Conservation (phyloP, 2,113 vertebrate genomes). For the Pituophis catenifer region DNA sequence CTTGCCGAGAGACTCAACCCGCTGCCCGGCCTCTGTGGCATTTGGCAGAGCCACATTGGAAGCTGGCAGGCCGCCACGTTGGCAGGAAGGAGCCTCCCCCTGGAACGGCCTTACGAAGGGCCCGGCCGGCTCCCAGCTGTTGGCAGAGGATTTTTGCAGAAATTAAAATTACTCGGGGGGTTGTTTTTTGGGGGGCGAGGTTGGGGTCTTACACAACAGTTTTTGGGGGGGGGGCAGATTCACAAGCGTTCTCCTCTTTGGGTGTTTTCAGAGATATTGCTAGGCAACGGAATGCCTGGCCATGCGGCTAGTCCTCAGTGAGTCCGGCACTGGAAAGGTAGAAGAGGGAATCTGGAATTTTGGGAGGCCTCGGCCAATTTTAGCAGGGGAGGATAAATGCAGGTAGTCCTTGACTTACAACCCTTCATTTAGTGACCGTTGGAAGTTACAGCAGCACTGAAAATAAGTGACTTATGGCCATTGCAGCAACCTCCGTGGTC, state of each 20-base stretch:
- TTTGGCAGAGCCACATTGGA: neutral
- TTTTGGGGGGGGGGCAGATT: neutral
- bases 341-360: neutral
- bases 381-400: neutral
- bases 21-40: neutral
- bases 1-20: neutral
- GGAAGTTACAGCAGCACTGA: too few species aligned
- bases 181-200: too few species aligned
- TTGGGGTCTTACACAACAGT: neutral
- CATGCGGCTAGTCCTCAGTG: neutral
- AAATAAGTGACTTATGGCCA: too few species aligned
- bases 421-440: too few species aligned
- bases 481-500: too few species aligned
- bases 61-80: neutral
- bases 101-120: neutral
- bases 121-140: neutral
- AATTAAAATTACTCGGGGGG: neutral
- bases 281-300: neutral
- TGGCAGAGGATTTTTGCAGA: neutral
- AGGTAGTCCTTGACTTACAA: too few species aligned
- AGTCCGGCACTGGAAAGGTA: too few species aligned
- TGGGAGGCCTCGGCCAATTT: neutral
- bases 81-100: neutral
- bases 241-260: neutral
- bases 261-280: neutral